These are phyloP conservation scores for Anoplopoma fimbria DNA, from an alignment of 2,113 vertebrate species.

Conservation along the genomic window DNA sequence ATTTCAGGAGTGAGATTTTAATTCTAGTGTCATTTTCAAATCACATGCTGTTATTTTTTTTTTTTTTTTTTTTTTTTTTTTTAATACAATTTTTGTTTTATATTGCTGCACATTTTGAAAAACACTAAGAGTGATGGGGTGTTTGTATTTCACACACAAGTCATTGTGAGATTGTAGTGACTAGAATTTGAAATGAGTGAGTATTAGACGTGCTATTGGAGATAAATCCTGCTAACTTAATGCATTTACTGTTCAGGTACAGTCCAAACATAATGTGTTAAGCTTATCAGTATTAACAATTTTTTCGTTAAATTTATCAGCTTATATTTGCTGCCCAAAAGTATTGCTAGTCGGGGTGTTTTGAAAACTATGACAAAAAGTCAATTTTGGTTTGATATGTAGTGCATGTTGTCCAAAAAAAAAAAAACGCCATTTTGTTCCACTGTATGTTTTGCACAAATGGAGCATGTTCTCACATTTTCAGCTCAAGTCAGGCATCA, in stretches of 20 bases:
- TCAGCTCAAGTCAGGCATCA: constrained; percentile 4
- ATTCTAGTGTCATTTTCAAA: constrained; percentile 30
- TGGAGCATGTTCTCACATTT: constrained; percentile 51
- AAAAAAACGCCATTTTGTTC: constrained; percentile 11
- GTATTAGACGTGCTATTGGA: neutral
- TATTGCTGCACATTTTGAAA: constrained; percentile 25
- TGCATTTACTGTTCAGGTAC: constrained; percentile 58
- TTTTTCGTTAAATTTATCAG: neutral
- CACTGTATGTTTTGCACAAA: constrained; percentile 50
- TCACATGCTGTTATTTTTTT: constrained; percentile 39
- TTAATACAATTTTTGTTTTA: constrained; percentile 23
- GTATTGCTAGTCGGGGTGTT: constrained; percentile 2
- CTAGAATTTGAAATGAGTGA: neutral
- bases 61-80: neutral
- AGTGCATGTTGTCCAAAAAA: constrained; percentile 32
- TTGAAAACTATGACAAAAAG: neutral
- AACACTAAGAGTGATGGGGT: neutral
- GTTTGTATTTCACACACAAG: constrained; percentile 12
- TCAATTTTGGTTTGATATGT: constrained; percentile 23
- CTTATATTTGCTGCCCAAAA: constrained; percentile 8
- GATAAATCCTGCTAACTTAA: constrained; percentile 18
- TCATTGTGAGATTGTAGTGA: neutral
- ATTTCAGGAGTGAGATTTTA: constrained; percentile 42
- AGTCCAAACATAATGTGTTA: constrained; percentile 16
- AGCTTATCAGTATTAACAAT: constrained; percentile 8